Evolutionary conservation across 2,888 invertebrate species (phyloP).

Genomic region (Heliconius ismenius): DNA sequence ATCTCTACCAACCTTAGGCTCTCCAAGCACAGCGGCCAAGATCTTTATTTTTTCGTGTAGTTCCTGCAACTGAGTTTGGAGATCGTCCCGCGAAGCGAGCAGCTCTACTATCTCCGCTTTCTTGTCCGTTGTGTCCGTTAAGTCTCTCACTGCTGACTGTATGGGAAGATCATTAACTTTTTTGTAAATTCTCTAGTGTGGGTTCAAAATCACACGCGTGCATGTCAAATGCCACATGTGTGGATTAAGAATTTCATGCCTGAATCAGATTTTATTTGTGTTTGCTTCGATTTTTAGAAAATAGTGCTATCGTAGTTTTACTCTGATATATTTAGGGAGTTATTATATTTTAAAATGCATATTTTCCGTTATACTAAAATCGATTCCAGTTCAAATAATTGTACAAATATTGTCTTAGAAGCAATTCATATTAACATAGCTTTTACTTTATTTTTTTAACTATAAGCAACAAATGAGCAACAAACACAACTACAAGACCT

Average conservation of each 20-base stretch:
- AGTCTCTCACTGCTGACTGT: constrained; percentile 61
- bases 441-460: too few relatives aligned
- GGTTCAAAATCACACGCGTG: neutral
- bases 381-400: too few relatives aligned
- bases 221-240: neutral
- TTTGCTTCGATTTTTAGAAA: too few relatives aligned
- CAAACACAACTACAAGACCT: too few relatives aligned
- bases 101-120: constrained; percentile 63
- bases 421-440: too few relatives aligned
- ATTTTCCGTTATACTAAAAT: too few relatives aligned
- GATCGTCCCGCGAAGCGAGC: constrained; percentile 52
- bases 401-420: too few relatives aligned
- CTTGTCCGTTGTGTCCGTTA: constrained; percentile 46
- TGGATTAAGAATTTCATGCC: neutral
- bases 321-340: too few relatives aligned
- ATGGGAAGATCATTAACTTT: neutral
- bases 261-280: too few relatives aligned
- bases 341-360: too few relatives aligned
- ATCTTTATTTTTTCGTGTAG: constrained; percentile 50
- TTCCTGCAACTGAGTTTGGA: constrained; percentile 50
- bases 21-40: constrained; percentile 61
- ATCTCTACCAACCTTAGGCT: constrained; percentile 58
- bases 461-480: too few relatives aligned
- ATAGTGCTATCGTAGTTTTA: too few relatives aligned
- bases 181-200: neutral